phyloP scores from a whole-genome alignment of 2,797 vertebrate genomes.

The Nyctibius grandis region DNA sequence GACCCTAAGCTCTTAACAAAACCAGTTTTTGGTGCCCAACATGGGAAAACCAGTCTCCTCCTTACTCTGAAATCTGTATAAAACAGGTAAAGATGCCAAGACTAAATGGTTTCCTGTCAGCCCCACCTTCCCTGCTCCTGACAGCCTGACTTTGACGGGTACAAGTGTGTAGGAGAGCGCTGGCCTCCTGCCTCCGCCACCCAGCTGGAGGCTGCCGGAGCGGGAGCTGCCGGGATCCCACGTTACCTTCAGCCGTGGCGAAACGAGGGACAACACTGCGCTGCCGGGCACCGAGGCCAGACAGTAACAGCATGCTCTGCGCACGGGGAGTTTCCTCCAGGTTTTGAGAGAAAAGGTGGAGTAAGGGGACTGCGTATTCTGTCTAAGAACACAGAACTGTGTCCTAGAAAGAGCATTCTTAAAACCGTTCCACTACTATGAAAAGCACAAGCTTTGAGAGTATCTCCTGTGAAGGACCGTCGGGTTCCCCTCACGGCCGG shows the following conservation, averaged over 20 bases:
- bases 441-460: not conserved
- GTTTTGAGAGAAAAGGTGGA: not conserved
- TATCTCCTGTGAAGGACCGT: fast-evolving
- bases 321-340: not conserved
- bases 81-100: not conserved
- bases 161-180: fast-evolving
- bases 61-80: not conserved
- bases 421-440: not conserved
- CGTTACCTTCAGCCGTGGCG: fast-evolving
- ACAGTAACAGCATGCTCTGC: fast-evolving
- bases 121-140: not conserved
- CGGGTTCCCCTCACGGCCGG: not conserved
- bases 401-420: not conserved
- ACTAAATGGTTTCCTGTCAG: not conserved
- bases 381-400: not conserved
- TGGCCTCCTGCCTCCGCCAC: not conserved
- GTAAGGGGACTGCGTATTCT: not conserved
- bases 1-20: not conserved
- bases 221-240: not conserved
- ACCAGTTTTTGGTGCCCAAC: fast-evolving
- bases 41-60: not conserved
- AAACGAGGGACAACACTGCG: fast-evolving
- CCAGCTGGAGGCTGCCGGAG: fast-evolving
- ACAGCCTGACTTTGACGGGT: not conserved
- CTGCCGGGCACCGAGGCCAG: fast-evolving